Base-by-base conservation (phyloP, 2,888 invertebrate genomes). In the Corbicula japonica region DNA sequence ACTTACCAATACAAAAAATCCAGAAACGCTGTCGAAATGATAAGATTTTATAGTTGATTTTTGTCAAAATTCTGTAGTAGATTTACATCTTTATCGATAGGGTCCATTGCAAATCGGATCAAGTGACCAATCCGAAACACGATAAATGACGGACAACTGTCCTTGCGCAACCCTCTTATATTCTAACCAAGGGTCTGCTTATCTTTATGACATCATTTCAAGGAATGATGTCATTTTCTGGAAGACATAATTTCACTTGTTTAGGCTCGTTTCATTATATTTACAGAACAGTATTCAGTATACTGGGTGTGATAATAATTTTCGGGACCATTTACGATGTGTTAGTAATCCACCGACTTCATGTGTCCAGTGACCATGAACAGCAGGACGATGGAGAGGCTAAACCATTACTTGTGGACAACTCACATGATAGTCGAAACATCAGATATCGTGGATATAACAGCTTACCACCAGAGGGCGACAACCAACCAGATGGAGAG, bases 301-400 rank as follows among this genome's bases (percentile, higher is more conserved):
- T 83, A 0, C 76, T 86, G 18, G 71, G 72, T 15, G 18, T 71
- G 10, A 21, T 85, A n/a, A 65, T 86, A 38, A 56, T 82, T 1
- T 34, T 70, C 1, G 82, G 82, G 21, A 86, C 83, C 28, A 44
- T 66, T 4, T 86, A 84, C 56, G 86, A 86, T 63, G 65, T 84
- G 0, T 69, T 86, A 50, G 72, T 74, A 30, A 74, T 86, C 28
- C 86, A 84, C 34, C 60, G 76, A 71, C 72, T 83, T 15, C 83
- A 83, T 46, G 32, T 38, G 2, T 35, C 38, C 18, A 30, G 52
- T 4, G 79, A 66, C 8, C 61, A 18, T 30, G 60, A 69, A 5
- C 46, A 34, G 2, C 34, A 35, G 10, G 65, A 60, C 41, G 38
- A 30, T 0, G 68, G 74, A n/a, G 75, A 76, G 34, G 58, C 68